Evolutionary conservation across 2,113 vertebrate genomes (phyloP).

Genomic region (Rhabdomys dilectus): DNA sequence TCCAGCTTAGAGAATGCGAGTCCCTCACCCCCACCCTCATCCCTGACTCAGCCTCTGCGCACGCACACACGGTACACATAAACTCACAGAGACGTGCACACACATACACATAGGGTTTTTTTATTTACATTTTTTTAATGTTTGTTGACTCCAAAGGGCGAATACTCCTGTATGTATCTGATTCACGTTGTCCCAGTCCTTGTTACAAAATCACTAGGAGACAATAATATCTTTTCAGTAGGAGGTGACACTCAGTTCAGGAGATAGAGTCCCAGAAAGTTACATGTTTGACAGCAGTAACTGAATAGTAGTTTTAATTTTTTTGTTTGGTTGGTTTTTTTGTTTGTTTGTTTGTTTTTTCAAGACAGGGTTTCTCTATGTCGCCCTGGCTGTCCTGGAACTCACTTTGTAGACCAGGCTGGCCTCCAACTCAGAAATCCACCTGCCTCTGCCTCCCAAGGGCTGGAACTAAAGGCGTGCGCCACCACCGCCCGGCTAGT

Average conservation of each 20-base stretch:
- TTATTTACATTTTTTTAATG: background rate
- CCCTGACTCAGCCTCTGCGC: background rate
- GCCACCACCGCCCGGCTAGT: background rate
- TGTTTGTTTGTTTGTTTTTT: too few relatives aligned
- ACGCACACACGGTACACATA: background rate
- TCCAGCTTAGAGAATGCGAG: background rate
- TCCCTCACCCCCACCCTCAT: background rate
- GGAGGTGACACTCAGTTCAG: background rate
- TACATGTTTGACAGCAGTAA: background rate
- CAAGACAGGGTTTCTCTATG: too few relatives aligned
- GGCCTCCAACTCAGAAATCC: too few relatives aligned
- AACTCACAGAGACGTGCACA: background rate
- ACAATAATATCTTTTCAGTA: background rate
- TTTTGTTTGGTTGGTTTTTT: background rate
- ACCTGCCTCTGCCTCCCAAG: too few relatives aligned
- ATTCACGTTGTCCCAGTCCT: background rate
- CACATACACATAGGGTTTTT: background rate
- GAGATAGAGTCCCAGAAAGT: conserved; percentile 4
- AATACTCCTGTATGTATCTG: background rate
- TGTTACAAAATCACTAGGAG: conserved; percentile 5
- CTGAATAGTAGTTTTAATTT: background rate
- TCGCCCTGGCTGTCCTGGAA: too few relatives aligned
- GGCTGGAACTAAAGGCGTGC: too few relatives aligned
- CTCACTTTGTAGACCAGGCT: too few relatives aligned
- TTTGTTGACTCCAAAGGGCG: background rate